Percentiles rank a stretch among this genome's conserved stretches.
phyloP scores from a whole-genome alignment of 1,140 invertebrate species.

The Acromyrmex heyeri region DNA sequence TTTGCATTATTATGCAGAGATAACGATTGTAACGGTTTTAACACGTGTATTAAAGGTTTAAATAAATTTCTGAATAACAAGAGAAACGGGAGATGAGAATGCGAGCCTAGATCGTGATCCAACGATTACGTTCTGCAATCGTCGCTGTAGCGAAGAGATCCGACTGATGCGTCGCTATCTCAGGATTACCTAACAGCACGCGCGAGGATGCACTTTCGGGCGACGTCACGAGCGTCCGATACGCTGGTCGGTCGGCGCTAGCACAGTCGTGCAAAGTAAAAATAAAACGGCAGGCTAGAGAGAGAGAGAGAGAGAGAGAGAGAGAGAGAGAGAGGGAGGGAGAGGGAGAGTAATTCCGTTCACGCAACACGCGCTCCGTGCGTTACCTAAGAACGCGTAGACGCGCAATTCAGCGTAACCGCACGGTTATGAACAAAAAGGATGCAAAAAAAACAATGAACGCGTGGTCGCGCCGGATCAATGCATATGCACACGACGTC shows the following conservation, averaged over 20 bases:
- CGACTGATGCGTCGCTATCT: conserved; percentile 70
- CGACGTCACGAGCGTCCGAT: conserved; percentile 70
- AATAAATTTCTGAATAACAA: neutral
- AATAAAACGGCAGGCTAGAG: conserved; percentile 69
- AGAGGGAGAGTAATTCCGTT: conserved; percentile 61
- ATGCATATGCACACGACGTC: conserved; percentile 54
- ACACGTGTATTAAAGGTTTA: neutral
- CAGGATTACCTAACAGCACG: conserved; percentile 75
- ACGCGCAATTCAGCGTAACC: conserved; percentile 62
- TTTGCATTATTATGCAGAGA: neutral
- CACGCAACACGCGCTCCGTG: conserved; percentile 73
- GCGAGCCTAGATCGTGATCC: conserved; percentile 15
- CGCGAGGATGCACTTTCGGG: conserved; percentile 71
- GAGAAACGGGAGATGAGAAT: conserved; percentile 1
- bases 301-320: neutral
- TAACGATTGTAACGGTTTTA: neutral
- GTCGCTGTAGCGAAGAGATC: conserved; percentile 40
- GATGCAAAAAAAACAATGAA: conserved; percentile 49
- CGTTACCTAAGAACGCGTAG: conserved; percentile 75
- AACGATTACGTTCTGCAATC: conserved; percentile 42
- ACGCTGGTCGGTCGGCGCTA: conserved; percentile 61
- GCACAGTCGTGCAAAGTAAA: conserved; percentile 67
- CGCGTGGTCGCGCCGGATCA: conserved; percentile 70
- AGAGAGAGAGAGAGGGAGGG: neutral
- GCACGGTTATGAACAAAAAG: conserved; percentile 40